Base-by-base conservation (phyloP, 2,888 invertebrate genomes). In the Drosophila nr. fundita region DNA sequence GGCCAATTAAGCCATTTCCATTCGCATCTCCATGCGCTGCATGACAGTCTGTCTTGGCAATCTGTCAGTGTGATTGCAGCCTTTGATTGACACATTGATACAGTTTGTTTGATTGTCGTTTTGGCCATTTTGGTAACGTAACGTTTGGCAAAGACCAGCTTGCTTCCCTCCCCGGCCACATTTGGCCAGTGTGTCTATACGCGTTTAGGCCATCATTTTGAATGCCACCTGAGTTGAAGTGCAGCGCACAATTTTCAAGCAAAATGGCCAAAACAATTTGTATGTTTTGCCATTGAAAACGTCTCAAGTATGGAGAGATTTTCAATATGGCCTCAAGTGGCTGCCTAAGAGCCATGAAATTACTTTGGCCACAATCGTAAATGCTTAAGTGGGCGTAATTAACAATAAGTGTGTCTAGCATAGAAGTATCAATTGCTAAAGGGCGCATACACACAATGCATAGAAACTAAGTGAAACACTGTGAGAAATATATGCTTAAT, bases 1-100 rank as follows among this genome's bases (percentile, higher is more conserved):
- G 81, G 81, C 75, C 78, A 82, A 82, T 82, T 82, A 82, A 82
- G 80, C 78, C 71, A 82, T 71, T 79, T 65, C 58, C 72, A 73
- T 76, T 45, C 67, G 68, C 70, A 68, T 60, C 71, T 67, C 60
- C 57, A 38, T 59, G 50, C 38, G 67, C 27, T 61, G 42, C 66
- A 66, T 60, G 61, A 57, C 64, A 63, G 15, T 8, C 48, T 45
- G 45, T 42, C 24, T 29, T 34, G 57, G 65, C 79, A 82, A 82
- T 81, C 81, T 81, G 82, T 82, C 81, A 82, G 68, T 53, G 38
- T 53, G 55, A 27, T 49, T 24, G 27, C 49, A 27, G 70, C 45
- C 54, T 66, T 69, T 88, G 85, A 73, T 89, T 85, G 85, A 87
- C 85, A 87, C 87, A 89, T 85, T 89, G 87, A 85, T 79, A 83